These are phyloP conservation scores for Calameuta pallipes DNA, from an alignment of 2,888 invertebrate species.

Conservation along the genomic window DNA sequence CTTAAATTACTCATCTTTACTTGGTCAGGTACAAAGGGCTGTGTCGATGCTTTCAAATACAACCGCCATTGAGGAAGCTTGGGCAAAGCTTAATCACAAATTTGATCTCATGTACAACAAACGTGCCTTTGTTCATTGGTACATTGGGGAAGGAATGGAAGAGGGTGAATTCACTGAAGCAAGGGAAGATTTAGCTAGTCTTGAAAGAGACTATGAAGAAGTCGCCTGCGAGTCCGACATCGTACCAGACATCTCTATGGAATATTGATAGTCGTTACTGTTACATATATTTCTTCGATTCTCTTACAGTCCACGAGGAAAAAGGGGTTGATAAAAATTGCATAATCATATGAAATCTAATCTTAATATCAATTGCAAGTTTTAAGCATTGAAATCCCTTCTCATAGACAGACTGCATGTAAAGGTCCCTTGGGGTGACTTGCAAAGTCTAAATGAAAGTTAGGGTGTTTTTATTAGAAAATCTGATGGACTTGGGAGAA, in stretches of 20 bases:
- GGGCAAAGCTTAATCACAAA: slow-evolving; percentile 87
- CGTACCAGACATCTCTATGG: slow-evolving; percentile 37
- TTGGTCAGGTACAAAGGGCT: slow-evolving; percentile 52
- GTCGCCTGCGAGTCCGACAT: slow-evolving; percentile 77
- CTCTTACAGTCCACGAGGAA: neutral
- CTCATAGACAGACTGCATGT: neutral
- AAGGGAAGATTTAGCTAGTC: slow-evolving; percentile 84
- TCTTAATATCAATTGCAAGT: neutral
- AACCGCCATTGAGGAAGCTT: slow-evolving; percentile 58
- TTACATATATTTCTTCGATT: neutral
- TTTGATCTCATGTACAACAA: slow-evolving; percentile 97
- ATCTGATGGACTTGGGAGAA: neutral
- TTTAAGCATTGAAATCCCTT: neutral
- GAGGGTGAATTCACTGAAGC: slow-evolving; percentile 90
- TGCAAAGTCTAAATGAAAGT: neutral
- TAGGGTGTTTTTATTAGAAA: neutral
- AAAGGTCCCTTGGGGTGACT: neutral
- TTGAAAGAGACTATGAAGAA: slow-evolving; percentile 85
- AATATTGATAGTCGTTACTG: slow-evolving; percentile 9
- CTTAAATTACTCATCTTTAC: neutral
- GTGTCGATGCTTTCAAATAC: slow-evolving; percentile 62
- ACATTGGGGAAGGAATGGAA: slow-evolving; percentile 89
- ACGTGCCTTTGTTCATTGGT: slow-evolving; percentile 97
- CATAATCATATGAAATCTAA: neutral
- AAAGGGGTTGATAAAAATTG: neutral